These are phyloP conservation scores for Chaetophractus vellerosus DNA, from an alignment of 2,797 vertebrate genomes.

Conservation along the genomic window DNA sequence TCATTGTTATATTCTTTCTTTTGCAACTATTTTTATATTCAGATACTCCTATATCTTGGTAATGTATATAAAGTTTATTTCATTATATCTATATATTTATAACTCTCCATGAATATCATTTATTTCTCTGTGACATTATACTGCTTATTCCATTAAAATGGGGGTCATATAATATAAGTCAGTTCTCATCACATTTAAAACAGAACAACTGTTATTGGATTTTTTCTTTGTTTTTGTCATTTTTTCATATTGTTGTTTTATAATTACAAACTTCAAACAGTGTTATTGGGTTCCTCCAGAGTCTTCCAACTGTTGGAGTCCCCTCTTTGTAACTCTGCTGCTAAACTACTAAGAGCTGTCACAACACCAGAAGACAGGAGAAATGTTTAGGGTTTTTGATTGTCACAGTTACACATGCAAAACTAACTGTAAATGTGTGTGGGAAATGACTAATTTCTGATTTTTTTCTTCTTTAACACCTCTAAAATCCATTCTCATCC, in stretches of 20 bases:
- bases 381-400: not conserved
- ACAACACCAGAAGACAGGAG: not conserved
- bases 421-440: not conserved
- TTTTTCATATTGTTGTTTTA: not conserved
- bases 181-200: not conserved
- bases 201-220: not conserved
- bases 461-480: not conserved
- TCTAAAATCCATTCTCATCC: not conserved
- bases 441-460: not conserved
- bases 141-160: not conserved
- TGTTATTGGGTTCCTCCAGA: not conserved
- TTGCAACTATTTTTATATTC: not conserved
- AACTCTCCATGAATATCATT: not conserved
- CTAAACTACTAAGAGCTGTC: not conserved
- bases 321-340: not conserved
- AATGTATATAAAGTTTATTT: not conserved
- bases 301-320: not conserved
- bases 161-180: not conserved
- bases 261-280: not conserved
- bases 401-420: not conserved
- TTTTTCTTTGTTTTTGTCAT: not conserved
- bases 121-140: not conserved
- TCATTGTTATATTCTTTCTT: slow-evolving; percentile 5
- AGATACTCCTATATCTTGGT: not conserved
- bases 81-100: not conserved